These are phyloP conservation scores for Synergus gifuensis DNA, from an alignment of 2,888 invertebrate genomes.

Conservation along the genomic window DNA sequence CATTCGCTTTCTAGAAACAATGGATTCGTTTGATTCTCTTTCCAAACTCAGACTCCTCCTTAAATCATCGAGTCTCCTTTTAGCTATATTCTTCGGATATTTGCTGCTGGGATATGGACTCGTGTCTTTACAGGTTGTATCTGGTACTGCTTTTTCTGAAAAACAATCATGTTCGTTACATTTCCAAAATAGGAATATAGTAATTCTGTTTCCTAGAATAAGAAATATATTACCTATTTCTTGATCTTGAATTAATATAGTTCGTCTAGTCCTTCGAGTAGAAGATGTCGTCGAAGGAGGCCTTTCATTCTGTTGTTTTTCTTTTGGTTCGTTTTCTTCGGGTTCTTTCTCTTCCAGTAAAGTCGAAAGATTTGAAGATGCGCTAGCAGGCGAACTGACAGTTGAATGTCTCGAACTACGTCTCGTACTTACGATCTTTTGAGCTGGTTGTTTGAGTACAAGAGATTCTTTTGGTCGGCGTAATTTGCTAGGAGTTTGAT, in stretches of 20 bases:
- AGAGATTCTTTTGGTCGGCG: not conserved
- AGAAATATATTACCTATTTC: conserved; percentile 1
- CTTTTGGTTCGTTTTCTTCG: not conserved
- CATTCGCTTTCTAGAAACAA: not conserved
- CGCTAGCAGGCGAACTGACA: not conserved
- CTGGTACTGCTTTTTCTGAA: not conserved
- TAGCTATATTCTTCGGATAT: conserved; percentile 15
- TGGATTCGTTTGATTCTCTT: not conserved
- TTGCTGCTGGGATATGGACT: not conserved
- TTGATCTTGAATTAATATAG: not conserved
- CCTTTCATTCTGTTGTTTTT: not conserved
- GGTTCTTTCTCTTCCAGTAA: not conserved
- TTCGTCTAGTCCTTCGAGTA: not conserved
- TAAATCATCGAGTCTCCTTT: conserved; percentile 23
- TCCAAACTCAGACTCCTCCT: conserved; percentile 17
- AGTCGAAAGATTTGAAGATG: conserved; percentile 9
- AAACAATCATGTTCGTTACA: not conserved
- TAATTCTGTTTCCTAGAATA: not conserved
- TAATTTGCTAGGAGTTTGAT: conserved; percentile 9
- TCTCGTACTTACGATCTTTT: not conserved
- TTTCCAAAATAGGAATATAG: not conserved
- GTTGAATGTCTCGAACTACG: conserved; percentile 27
- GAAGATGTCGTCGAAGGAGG: not conserved
- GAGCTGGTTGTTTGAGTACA: not conserved
- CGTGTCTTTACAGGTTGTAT: not conserved